phyloP scores from a whole-genome alignment of 2,888 invertebrate species.

The Plutella xylostella region DNA sequence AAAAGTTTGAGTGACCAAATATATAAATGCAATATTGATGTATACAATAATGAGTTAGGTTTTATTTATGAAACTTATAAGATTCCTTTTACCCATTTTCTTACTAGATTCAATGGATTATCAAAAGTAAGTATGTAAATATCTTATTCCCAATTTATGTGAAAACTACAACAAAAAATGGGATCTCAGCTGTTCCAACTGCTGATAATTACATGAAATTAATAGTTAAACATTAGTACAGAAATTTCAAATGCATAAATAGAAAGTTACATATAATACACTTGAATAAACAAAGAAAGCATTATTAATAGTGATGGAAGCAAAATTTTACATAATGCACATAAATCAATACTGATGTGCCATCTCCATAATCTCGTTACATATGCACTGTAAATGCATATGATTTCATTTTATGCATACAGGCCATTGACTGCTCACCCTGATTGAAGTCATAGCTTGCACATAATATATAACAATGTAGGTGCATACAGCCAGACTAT shows the following conservation, averaged over 20 bases:
- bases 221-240: background rate
- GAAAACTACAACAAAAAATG: too few species aligned
- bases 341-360: background rate
- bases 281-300: background rate
- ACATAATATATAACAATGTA: conserved; percentile 11
- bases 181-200: too few species aligned
- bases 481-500: conserved; percentile 7
- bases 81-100: too few species aligned
- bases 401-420: conserved; percentile 8
- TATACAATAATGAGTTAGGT: too few species aligned
- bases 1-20: too few species aligned
- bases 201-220: background rate
- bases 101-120: too few species aligned
- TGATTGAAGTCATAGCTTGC: conserved; percentile 11
- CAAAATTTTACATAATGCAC: too few species aligned
- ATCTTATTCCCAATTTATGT: too few species aligned
- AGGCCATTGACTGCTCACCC: conserved; percentile 20
- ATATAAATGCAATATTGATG: too few species aligned
- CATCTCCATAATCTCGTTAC: conserved; percentile 3
- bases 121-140: too few species aligned
- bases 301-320: background rate
- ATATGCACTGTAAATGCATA: conserved; percentile 1
- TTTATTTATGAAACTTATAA: too few species aligned
- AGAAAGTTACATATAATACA: background rate
- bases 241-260: background rate